Conservation (phyloP, 2,797 vertebrate genomes). For the Falco naumanni region DNA sequence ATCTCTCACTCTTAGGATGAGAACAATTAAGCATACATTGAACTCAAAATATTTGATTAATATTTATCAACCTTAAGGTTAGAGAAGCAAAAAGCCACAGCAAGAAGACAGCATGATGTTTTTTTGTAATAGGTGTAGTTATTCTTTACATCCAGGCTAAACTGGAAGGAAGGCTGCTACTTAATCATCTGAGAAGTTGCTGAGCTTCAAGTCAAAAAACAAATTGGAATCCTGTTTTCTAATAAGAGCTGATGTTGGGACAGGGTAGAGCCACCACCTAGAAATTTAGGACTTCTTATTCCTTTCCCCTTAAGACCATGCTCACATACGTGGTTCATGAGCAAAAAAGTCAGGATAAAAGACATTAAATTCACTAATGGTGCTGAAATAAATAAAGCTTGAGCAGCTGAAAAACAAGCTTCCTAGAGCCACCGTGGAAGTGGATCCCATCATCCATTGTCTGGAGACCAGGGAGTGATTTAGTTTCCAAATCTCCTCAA, state of each 20-base stretch:
- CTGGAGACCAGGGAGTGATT: neutral
- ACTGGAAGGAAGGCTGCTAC: neutral
- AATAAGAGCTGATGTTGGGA: neutral
- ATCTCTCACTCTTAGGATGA: neutral
- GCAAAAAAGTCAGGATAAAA: neutral
- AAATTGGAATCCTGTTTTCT: neutral
- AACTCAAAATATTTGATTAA: neutral
- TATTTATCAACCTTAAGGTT: neutral
- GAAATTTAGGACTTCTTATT: neutral
- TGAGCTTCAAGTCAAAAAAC: neutral
- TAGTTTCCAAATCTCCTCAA: neutral
- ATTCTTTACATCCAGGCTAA: neutral
- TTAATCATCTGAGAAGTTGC: neutral
- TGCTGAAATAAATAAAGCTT: neutral
- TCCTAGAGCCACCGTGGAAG: neutral
- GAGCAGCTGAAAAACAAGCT: neutral
- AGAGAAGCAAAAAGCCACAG: neutral
- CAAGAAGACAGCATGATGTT: rapidly evolving
- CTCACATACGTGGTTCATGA: neutral
- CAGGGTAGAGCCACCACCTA: neutral
- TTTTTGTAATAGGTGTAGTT: neutral
- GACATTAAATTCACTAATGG: neutral
- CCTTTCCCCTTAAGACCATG: neutral
- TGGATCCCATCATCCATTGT: neutral
- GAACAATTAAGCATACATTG: neutral